phyloP scores from a whole-genome alignment of 2,113 vertebrate species.

The Herpetotheres cachinnans region DNA sequence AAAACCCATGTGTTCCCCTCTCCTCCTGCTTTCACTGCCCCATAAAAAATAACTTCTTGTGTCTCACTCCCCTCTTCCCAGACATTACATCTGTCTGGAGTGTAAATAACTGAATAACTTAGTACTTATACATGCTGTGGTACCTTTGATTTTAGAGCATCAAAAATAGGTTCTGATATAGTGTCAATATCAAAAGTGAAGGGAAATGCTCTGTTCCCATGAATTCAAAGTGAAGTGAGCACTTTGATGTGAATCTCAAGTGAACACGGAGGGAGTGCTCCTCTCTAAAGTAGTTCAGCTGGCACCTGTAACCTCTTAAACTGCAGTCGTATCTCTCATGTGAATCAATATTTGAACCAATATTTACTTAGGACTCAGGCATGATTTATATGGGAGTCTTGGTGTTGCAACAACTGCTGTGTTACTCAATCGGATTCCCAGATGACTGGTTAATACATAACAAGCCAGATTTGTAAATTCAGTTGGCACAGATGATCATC shows the following conservation, averaged over 20 bases:
- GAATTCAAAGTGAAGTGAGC: not conserved
- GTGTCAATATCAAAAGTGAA: not conserved
- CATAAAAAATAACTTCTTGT: not conserved
- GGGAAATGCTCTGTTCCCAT: not conserved
- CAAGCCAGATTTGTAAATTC: constrained; percentile 6
- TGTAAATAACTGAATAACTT: not conserved
- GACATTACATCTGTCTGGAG: not conserved
- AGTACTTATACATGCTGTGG: not conserved
- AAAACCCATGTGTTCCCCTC: not conserved
- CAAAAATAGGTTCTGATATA: not conserved
- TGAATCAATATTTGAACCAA: constrained; percentile 45
- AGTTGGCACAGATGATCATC: not conserved
- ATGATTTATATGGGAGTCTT: constrained; percentile 45
- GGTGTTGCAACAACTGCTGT: constrained; percentile 46
- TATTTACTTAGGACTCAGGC: constrained; percentile 48
- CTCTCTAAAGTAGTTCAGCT: not conserved
- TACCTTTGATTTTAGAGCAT: not conserved
- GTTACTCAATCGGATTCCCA: constrained; percentile 62
- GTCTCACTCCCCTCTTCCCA: not conserved
- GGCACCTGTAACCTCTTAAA: constrained; percentile 16
- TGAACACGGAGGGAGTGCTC: not conserved
- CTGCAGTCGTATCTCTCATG: constrained; percentile 10
- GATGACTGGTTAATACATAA: constrained; percentile 59
- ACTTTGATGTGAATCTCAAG: not conserved
- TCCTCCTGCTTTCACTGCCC: not conserved